Evolutionary conservation across 1,140 invertebrate species (phyloP).

Genomic region (Caenorhabditis inopinata): DNA sequence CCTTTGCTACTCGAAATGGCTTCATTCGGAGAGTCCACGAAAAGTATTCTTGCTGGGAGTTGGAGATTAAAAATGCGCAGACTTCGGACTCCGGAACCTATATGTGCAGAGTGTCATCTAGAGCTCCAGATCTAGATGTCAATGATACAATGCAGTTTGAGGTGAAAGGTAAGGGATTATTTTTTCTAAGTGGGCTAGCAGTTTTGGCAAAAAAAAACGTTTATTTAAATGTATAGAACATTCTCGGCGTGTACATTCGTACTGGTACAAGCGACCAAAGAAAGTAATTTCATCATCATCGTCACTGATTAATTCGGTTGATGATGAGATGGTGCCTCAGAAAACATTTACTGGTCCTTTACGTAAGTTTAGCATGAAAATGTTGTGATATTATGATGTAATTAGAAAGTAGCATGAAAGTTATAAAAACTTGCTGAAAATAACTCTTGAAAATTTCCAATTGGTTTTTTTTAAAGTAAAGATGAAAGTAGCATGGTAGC

Average conservation of each 20-base stretch:
- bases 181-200: no score
- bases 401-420: not conserved
- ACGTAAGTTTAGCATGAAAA: constrained; percentile 11
- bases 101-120: constrained; percentile 57
- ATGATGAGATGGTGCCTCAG: not conserved
- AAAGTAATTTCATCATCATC: not conserved
- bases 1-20: constrained; percentile 48
- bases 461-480: no score
- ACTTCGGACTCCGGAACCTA: constrained; percentile 52
- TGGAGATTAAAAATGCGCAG: constrained; percentile 53
- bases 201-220: no score
- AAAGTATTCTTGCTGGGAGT: constrained; percentile 47
- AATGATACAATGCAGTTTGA: constrained; percentile 60
- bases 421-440: no score
- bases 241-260: not conserved
- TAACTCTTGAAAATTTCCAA: no score
- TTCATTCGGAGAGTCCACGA: not conserved
- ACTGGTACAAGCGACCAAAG: constrained; percentile 12
- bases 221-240: not conserved
- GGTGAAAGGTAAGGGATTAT: constrained; percentile 59
- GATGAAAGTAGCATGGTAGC: no score
- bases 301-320: not conserved
- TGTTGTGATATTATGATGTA: not conserved
- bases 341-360: not conserved
- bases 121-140: constrained; percentile 46